Evolutionary conservation across 2,888 invertebrate genomes (phyloP).

Genomic region (Acanthopleura granulata): DNA sequence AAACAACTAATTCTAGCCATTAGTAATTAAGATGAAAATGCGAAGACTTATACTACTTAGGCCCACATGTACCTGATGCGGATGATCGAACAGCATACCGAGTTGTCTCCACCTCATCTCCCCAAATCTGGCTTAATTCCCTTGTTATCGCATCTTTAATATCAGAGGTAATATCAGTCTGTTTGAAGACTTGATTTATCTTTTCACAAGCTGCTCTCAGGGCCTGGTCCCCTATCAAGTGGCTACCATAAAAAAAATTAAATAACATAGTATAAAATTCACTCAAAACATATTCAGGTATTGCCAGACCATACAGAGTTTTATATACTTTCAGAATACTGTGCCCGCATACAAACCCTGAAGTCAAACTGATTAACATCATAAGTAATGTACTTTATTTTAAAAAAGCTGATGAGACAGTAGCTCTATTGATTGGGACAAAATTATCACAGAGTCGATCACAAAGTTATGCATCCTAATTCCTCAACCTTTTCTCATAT

Average conservation of each 20-base stretch:
- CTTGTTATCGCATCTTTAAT: slow-evolving; percentile 36
- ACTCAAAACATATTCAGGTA: not conserved
- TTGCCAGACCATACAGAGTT: too few relatives aligned
- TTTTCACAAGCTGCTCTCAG: slow-evolving; percentile 37
- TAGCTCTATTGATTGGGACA: too few relatives aligned
- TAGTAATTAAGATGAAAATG: not conserved
- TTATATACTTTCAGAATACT: too few relatives aligned
- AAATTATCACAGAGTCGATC: too few relatives aligned
- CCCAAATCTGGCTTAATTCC: slow-evolving; percentile 38
- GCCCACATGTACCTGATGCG: slow-evolving; percentile 78
- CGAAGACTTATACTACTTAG: not conserved
- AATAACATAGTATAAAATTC: not conserved
- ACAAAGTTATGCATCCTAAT: too few relatives aligned
- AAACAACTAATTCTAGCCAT: too few relatives aligned
- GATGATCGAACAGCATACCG: slow-evolving; percentile 71
- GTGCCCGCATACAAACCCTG: too few relatives aligned
- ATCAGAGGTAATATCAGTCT: slow-evolving; percentile 27
- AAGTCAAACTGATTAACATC: too few relatives aligned
- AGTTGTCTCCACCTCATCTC: slow-evolving; percentile 29
- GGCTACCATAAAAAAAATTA: not conserved
- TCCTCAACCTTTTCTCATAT: too few relatives aligned
- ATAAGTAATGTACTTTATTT: too few relatives aligned
- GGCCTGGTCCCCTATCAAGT: not conserved
- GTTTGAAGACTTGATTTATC: slow-evolving; percentile 40
- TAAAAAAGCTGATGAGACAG: too few relatives aligned